These are phyloP conservation scores for Bubalus kerabau DNA, from an alignment of 2,113 vertebrate species.

Conservation along the genomic window DNA sequence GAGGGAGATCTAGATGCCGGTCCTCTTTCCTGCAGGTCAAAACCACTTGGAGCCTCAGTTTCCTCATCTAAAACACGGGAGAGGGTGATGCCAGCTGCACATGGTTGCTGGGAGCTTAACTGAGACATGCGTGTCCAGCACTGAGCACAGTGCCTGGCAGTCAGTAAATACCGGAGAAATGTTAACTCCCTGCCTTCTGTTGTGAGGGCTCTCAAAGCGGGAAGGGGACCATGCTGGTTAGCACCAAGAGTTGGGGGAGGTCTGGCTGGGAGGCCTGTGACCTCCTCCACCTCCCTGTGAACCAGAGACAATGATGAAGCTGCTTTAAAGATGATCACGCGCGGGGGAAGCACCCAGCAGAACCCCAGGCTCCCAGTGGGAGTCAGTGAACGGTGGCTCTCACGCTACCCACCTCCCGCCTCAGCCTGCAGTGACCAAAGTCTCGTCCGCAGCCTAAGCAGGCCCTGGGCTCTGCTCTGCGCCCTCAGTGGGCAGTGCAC, in stretches of 20 bases:
- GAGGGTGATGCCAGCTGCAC: not conserved
- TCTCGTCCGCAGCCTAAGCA: not conserved
- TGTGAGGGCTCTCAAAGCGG: not conserved
- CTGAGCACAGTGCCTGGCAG: not conserved
- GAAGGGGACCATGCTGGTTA: not conserved
- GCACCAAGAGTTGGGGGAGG: not conserved
- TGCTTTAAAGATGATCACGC: not conserved
- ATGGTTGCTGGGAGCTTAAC: not conserved
- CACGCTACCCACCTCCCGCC: not conserved
- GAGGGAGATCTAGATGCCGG: not conserved
- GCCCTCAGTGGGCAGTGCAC: not conserved
- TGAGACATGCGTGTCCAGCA: not conserved
- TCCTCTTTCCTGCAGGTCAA: not conserved
- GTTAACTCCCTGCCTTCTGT: not conserved
- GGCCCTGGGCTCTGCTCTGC: not conserved
- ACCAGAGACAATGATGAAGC: not conserved
- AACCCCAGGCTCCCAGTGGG: not conserved
- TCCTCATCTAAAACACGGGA: not conserved
- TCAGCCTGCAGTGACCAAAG: not conserved
- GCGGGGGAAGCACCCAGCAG: not conserved
- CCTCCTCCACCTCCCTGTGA: not conserved
- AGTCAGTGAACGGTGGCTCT: not conserved
- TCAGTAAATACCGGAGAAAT: not conserved
- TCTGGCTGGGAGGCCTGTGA: not conserved
- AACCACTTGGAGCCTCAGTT: not conserved